Base-by-base conservation (phyloP, 2,113 vertebrate genomes). In the Alethe castanea region DNA sequence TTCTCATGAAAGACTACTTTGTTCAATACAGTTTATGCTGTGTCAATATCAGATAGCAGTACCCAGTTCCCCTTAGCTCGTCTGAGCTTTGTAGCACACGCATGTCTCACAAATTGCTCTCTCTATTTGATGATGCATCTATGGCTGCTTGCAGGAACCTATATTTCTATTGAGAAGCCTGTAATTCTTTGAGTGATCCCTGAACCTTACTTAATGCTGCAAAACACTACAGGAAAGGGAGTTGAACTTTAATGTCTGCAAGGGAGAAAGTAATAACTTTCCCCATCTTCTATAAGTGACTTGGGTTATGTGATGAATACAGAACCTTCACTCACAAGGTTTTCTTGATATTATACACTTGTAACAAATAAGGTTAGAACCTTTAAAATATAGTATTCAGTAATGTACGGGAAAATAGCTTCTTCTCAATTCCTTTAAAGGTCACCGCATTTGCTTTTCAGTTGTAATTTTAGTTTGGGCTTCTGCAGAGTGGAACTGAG, bases 331-430 rank as follows among this genome's bases (percentile, higher is more conserved):
- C 92, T 98, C 96, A 94, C 92, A 96, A 97, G 96, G 95, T 94
- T 97, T 98, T 95, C 94, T 94, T 97, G 96, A 78, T 98, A 98
- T 98, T 97, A 98, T 98, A 98, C 92, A 97, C 97, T 98, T 97
- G 96, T 97, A 98, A 86, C 96, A 97, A 98, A 98, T 98, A 98
- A 98, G 98, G 98, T 98, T 98, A 98, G 97, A 98, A 98, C 98
- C 98, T 98, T 98, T 98, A 98, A 98, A 98, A 97, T 98, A 96
- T 97, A 98, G 97, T 97, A 97, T 98, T 98, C 98, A 98, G 98
- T 97, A 97, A 98, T 97, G 95, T 96, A 93, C 92, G 95, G 94
- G 96, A 98, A 98, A 98, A 98, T 97, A 96, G 96, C 97, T 97
- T 88, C 98, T 98, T 97, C 98, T 97, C 74, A 6, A 97, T 97